Evolutionary conservation across 2,888 invertebrate genomes (phyloP), one percentile per base, ranked within the genome.

Genomic region (Sicus ferrugineus): DNA sequence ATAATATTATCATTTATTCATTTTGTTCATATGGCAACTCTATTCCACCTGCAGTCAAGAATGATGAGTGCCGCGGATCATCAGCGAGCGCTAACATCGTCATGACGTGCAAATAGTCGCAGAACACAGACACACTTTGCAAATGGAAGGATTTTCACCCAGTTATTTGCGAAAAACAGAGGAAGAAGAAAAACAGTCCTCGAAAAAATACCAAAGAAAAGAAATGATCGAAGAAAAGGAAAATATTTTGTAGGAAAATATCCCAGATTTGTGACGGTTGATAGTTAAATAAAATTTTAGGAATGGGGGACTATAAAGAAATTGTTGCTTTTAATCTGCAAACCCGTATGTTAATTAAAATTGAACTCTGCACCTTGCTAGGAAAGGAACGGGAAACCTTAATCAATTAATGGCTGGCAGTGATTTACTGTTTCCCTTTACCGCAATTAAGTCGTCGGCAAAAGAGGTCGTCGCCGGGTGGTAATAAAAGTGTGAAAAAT

Each of bases 261-360:
- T n/a, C n/a, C n/a, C n/a, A n/a, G n/a, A n/a, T 52, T 6, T 6
- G 30, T 16, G 14, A 56, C 56, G n/a, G 34, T 19, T 52, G 54
- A 52, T 38, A 21, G 23, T 65, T 21, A 65, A 54, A 34, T 52
- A 34, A n/a, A 54, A 52, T 65, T 65, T 65, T n/a, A n/a, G n/a
- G n/a, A 65, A 34, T 52, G 26, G 14, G 14, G 31, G 26, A 54
- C 54, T 54, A 38, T 65, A 52, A 42, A 65, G 28, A 48, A 52
- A 31, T n/a, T 42, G 42, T 9, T 4, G 7, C 4, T n/a, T 42
- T 65, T 64, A 42, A 42, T 4, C 42, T n/a, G 42, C 42, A 42
- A 9, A 42, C 58, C 58, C 58, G 58, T 31, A 58, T 58, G 30
- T 19, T 28, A 58, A 58, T 31, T 58, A 26, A 58, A 31, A 26